These are phyloP conservation scores for Agriopis aurantiaria DNA, from an alignment of 2,888 invertebrate species.

Conservation along the genomic window DNA sequence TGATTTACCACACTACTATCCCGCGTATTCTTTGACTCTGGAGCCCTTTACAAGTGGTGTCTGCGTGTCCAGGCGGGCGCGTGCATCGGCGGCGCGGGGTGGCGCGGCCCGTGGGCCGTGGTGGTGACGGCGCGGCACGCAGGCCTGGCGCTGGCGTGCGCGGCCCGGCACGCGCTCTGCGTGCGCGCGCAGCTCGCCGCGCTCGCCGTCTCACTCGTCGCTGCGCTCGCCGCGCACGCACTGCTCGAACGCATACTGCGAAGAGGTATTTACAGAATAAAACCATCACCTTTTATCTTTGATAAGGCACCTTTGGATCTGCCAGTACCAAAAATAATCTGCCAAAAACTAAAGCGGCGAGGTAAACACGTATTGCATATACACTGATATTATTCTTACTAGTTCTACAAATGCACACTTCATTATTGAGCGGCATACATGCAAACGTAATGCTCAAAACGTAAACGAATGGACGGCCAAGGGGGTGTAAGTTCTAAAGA, in stretches of 20 bases:
- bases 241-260: conserved; percentile 68
- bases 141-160: conserved; percentile 88
- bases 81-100: conserved; percentile 83
- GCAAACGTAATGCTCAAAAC: no score
- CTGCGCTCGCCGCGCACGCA: conserved; percentile 71
- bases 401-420: no score
- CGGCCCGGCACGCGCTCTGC: conserved; percentile 88
- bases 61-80: conserved; percentile 61
- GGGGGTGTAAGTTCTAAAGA: no score
- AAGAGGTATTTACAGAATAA: conserved; percentile 48
- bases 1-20: no score
- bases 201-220: conserved; percentile 75
- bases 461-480: no score
- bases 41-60: not conserved
- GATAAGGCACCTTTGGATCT: no score
- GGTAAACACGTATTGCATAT: no score
- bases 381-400: no score
- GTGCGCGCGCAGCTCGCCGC: conserved; percentile 77
- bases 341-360: no score
- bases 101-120: conserved; percentile 86
- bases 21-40: not conserved
- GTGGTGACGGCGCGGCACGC: conserved; percentile 76
- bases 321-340: no score
- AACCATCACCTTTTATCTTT: no score
- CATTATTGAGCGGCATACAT: no score